Evolutionary conservation across 2,113 vertebrate species (phyloP), one percentile per base, ranked within the genome.

Genomic region (Ptyas mucosa): DNA sequence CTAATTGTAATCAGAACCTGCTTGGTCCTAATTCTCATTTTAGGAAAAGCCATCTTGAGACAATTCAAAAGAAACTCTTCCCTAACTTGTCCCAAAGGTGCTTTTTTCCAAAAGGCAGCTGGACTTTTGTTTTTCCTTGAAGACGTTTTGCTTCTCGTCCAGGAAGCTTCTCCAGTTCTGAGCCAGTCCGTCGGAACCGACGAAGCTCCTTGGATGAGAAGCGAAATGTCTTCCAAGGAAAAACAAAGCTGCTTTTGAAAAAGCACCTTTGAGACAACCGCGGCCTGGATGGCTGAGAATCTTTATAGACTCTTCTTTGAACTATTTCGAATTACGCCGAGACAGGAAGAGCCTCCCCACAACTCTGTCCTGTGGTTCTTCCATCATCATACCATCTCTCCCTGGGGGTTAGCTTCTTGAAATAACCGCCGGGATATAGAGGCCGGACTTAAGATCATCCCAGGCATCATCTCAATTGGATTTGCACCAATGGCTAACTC

Each of bases 391-490:
- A 12, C 61, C 24, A 1, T 4, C 61, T 29, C 29, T n/a, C 61
- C 11, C 61, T 5, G 29, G 61, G 26, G 29, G 29, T 14, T n/a
- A n/a, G 12, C 11, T 14, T 57, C 64, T 87, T 64, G 53, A 91
- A 88, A 88, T 49, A 14, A n/a, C 12, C 92, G 49, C 57, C n/a
- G 81, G 49, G 69, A 54, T 94, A 90, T 93, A 90, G 97, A 96
- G 91, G 97, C 97, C 94, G 97, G 98, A 98, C 98, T 97, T 95
- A 97, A 97, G 97, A 97, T 98, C 94, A 97, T 97, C 93, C 93
- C 98, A 98, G 96, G 97, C 97, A 98, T 98, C 97, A 97, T 98
- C 97, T 99, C 98, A 99, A 98, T 97, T 97, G 98, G 98, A 99
- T 99, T 99, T 98, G 97, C 94, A 96, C 94, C 94, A 97, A 97